These are phyloP conservation scores for Halcyon senegalensis DNA, from an alignment of 2,113 vertebrate genomes.

Conservation along the genomic window DNA sequence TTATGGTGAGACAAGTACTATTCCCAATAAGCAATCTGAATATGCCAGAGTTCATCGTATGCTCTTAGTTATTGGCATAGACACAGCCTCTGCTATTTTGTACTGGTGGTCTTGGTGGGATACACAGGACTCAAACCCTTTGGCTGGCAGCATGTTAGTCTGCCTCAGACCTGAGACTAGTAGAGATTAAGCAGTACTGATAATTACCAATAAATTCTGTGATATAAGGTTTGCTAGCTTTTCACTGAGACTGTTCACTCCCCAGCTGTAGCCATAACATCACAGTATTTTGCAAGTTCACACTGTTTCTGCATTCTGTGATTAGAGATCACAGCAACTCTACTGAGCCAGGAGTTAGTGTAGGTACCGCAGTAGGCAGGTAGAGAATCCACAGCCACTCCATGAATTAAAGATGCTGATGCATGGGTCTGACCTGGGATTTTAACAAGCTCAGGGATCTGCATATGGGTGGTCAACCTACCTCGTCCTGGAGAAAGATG, in stretches of 20 bases:
- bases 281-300: neutral
- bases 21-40: neutral
- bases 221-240: neutral
- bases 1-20: accelerated
- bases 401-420: neutral
- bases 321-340: neutral
- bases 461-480: accelerated
- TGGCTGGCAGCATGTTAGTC: accelerated
- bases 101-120: too few relatives aligned
- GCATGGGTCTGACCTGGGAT: accelerated
- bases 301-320: neutral
- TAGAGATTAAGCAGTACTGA: neutral
- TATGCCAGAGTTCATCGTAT: neutral
- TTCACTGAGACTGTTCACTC: neutral
- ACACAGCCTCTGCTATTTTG: neutral
- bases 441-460: neutral
- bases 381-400: neutral
- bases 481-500: neutral
- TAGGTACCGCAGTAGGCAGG: accelerated
- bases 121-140: neutral
- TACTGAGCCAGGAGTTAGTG: accelerated
- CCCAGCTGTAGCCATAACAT: neutral
- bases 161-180: neutral
- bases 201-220: neutral
- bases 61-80: neutral